Evolutionary conservation across 2,113 vertebrate genomes (phyloP), one percentile per base, ranked within the genome.

Genomic region (Micronycteris hirsuta): DNA sequence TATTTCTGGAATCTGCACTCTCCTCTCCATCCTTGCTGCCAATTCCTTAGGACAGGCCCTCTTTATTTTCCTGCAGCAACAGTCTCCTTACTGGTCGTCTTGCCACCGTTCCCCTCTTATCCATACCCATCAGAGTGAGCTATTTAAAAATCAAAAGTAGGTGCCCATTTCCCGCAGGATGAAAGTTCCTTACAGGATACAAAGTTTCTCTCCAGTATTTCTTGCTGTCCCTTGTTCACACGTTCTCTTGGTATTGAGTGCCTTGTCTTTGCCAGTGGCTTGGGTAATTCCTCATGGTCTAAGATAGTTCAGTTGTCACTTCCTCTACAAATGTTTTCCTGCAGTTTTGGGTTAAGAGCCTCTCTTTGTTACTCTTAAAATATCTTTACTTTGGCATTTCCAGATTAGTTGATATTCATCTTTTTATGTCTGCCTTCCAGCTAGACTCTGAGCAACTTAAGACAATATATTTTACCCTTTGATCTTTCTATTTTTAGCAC

Each of bases 1-100:
- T 96, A 97, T 97, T 97, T 97, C 95, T 97, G 97, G 97, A 97
- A 97, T 97, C 97, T 76, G 68, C 74, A 36, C 95, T 96, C 96
- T 97, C 88, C 86, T 96, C 95, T 96, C 73, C 17, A 1, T 86
- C 82, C 91, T 89, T 93, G 83, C 89, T 97, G 97, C 95, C 96
- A 95, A 19, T 70, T 95, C 89, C 86, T 95, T 94, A 94, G 95
- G 96, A 97, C 94, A 97, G 94, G 74, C 95, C 76, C 36, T 95
- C 97, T 97, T 96, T 97, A 97, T 97, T 97, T 91, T 86, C 93
- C 45, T 89, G 84, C 41, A 86, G 43, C 89, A 61, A 20, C 86
- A 47, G 19, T 67, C 86, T 86, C 71, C 36, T 73, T 36, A 58
- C 61, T 73, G 85, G 52, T 95, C 86, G 85, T 92, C 71, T 78